phyloP scores from a whole-genome alignment of 2,113 vertebrate species.

The Verasper variegatus region DNA sequence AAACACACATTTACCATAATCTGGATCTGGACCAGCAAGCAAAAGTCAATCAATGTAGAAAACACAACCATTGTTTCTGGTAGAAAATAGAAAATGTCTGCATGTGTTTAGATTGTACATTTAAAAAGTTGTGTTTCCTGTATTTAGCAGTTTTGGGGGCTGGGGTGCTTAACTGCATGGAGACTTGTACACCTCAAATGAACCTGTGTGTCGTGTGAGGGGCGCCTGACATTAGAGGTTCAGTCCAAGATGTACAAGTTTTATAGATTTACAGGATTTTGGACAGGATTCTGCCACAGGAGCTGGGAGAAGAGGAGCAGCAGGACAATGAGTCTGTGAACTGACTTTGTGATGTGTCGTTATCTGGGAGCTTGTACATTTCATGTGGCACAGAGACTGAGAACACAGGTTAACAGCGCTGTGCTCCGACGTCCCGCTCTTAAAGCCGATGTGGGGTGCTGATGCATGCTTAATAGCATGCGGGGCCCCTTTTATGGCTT shows the following conservation, averaged over 20 bases:
- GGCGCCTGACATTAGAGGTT: not conserved
- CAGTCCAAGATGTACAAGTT: slow-evolving; percentile 4
- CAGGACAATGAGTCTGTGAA: slow-evolving; percentile 10
- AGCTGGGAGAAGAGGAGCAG: not conserved
- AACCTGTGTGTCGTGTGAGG: too few species aligned
- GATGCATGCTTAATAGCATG: slow-evolving; percentile 72
- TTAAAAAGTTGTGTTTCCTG: not conserved
- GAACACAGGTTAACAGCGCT: slow-evolving; percentile 48
- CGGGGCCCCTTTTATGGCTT: slow-evolving; percentile 64
- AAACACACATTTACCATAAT: slow-evolving; percentile 17
- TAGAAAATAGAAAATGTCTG: not conserved
- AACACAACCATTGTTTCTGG: slow-evolving; percentile 20
- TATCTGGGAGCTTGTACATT: slow-evolving; percentile 26
- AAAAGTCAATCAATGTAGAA: slow-evolving; percentile 18
- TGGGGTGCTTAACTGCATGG: not conserved
- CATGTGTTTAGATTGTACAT: not conserved
- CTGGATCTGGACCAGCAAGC: slow-evolving; percentile 12
- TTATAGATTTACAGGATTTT: slow-evolving; percentile 1
- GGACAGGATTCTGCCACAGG: not conserved
- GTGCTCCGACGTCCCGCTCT: slow-evolving; percentile 35
- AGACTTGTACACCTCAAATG: too few species aligned
- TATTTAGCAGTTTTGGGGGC: not conserved
- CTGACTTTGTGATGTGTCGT: slow-evolving; percentile 22
- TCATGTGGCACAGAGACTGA: slow-evolving; percentile 41
- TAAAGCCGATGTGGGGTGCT: slow-evolving; percentile 36